Percentiles rank a stretch among this genome's conserved stretches.
Evolutionary conservation across 64 coral and sea anemone species (phyloP).

Genomic region (Porites australiensis): DNA sequence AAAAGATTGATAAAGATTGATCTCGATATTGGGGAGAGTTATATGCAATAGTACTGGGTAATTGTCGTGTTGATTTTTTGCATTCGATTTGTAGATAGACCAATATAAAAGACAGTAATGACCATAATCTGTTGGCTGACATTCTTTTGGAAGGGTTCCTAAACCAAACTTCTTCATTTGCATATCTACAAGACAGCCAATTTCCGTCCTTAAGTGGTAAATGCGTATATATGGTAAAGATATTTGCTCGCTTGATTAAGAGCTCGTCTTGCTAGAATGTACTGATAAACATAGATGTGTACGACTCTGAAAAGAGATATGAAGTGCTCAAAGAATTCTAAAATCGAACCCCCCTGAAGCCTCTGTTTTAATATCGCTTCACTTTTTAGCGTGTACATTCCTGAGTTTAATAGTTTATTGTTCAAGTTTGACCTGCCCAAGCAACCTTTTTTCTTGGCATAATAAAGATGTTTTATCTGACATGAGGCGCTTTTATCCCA

Average conservation of each 20-base stretch:
- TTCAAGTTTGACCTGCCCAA: background rate
- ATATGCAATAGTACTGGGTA: too few species aligned
- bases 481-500: background rate
- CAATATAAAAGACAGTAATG: background rate
- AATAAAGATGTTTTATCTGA: background rate
- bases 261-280: background rate
- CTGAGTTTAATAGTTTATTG: background rate
- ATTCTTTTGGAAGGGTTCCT: background rate
- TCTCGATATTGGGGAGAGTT: too few species aligned
- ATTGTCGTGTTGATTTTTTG: background rate
- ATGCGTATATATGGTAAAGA: background rate
- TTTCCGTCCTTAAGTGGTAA: background rate
- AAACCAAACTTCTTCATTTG: background rate
- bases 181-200: conserved; percentile 3
- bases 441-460: too few species aligned
- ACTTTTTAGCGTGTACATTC: background rate
- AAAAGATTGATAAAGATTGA: too few species aligned
- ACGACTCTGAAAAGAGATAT: background rate
- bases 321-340: background rate
- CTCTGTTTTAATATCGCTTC: background rate
- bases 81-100: background rate
- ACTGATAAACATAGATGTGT: background rate
- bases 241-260: background rate
- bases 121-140: background rate
- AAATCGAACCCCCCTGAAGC: background rate